Conservation (phyloP, 2,113 vertebrate genomes). For the Lasiurus borealis region DNA sequence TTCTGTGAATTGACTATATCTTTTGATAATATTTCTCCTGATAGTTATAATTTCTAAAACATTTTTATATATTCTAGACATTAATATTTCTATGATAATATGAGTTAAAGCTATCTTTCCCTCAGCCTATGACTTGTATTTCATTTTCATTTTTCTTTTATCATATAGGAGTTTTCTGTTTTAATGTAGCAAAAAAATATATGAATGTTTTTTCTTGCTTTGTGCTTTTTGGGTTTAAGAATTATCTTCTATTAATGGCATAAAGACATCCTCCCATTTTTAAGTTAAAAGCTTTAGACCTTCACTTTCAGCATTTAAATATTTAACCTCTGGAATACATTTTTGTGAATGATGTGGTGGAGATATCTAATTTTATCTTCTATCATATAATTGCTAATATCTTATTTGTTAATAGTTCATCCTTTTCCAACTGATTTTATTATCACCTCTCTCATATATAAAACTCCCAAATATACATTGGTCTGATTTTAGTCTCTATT, state of each 20-base stretch:
- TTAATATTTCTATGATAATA: neutral
- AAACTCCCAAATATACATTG: neutral
- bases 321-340: neutral
- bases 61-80: neutral
- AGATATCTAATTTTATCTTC: conserved; percentile 25
- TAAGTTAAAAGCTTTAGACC: neutral
- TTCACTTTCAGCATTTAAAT: neutral
- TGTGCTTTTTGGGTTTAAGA: conserved; percentile 6
- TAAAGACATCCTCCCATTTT: conserved; percentile 1
- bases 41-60: conserved; percentile 19
- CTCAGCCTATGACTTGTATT: neutral
- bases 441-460: neutral
- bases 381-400: neutral
- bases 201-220: neutral
- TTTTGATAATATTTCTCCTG: neutral
- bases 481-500: conserved; percentile 30
- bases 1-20: neutral
- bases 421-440: neutral
- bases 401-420: conserved; percentile 8
- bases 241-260: conserved; percentile 18
- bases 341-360: neutral
- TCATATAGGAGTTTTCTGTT: neutral
- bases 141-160: conserved; percentile 7
- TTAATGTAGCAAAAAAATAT: neutral
- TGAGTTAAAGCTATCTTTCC: neutral